A percentile compares a stretch with the other conserved stretches of the same genome.
These are phyloP conservation scores for Balanococcus diminutus DNA, from an alignment of 2,888 invertebrate genomes.

Conservation along the genomic window DNA sequence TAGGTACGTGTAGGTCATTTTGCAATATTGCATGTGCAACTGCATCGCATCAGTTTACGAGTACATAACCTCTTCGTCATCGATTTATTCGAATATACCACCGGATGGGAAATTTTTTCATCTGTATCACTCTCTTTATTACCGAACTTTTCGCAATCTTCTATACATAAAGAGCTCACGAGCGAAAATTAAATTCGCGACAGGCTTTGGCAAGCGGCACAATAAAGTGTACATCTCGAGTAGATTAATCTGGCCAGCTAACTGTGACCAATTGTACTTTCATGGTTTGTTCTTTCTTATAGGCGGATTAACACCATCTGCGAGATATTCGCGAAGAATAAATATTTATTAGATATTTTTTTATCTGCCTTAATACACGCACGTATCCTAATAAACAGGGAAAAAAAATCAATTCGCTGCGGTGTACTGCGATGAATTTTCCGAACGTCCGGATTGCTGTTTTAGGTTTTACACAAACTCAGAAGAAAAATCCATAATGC, in stretches of 20 bases:
- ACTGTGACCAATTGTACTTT: conserved; percentile 18
- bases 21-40: no score
- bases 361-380: not conserved
- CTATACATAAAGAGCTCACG: not conserved
- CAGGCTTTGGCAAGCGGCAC: not conserved
- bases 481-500: not conserved
- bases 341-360: conserved; percentile 10
- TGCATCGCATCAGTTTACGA: not conserved
- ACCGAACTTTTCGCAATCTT: not conserved
- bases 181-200: conserved; percentile 8
- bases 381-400: not conserved
- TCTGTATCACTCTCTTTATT: not conserved
- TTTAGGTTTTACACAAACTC: not conserved
- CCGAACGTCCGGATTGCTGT: not conserved
- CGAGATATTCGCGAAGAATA: not conserved
- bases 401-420: not conserved
- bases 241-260: not conserved
- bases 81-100: not conserved
- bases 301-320: not conserved
- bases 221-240: not conserved
- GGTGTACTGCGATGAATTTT: not conserved
- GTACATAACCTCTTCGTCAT: no score
- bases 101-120: not conserved
- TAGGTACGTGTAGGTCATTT: no score
- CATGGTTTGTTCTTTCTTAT: not conserved